Percentiles rank a stretch among this genome's conserved stretches.
phyloP scores from a whole-genome alignment of 2,113 vertebrate genomes.

The Mastomys coucha region DNA sequence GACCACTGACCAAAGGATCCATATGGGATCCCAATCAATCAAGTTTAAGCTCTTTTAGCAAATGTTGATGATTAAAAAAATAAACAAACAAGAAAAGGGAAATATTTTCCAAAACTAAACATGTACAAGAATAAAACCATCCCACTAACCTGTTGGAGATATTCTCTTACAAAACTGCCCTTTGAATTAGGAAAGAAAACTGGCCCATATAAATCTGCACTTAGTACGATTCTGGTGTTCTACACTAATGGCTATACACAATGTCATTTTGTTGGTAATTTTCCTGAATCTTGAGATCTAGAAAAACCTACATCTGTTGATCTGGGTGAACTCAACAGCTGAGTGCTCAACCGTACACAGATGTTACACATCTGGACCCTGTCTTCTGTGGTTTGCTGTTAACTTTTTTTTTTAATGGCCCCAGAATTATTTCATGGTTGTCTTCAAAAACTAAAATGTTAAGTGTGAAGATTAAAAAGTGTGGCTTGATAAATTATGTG shows the following conservation, averaged over 20 bases:
- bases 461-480: conserved; percentile 57
- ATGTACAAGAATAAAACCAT: neutral
- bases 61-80: conserved; percentile 12
- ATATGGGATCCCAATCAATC: conserved; percentile 13
- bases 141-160: neutral
- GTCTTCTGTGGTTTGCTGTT: conserved; percentile 40
- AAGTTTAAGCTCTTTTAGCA: conserved; percentile 24
- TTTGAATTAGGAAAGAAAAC: neutral
- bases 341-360: neutral
- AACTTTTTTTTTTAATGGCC: conserved; percentile 62
- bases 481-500: conserved; percentile 42
- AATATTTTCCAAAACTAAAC: conserved; percentile 23
- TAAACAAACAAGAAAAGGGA: neutral
- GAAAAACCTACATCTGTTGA: conserved; percentile 18
- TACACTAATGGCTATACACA: neutral
- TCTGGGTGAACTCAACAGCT: conserved; percentile 3
- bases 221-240: neutral
- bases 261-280: conserved; percentile 52
- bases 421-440: conserved; percentile 27
- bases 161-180: neutral
- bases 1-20: conserved; percentile 12
- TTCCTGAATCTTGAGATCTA: conserved; percentile 35
- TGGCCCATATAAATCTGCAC: neutral
- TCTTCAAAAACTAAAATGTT: conserved; percentile 62
- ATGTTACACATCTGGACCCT: conserved; percentile 69